A percentile compares a stretch with the other conserved stretches of the same genome.
Conservation (phyloP, 2,888 invertebrate genomes). For the Argyra leucocephala region DNA sequence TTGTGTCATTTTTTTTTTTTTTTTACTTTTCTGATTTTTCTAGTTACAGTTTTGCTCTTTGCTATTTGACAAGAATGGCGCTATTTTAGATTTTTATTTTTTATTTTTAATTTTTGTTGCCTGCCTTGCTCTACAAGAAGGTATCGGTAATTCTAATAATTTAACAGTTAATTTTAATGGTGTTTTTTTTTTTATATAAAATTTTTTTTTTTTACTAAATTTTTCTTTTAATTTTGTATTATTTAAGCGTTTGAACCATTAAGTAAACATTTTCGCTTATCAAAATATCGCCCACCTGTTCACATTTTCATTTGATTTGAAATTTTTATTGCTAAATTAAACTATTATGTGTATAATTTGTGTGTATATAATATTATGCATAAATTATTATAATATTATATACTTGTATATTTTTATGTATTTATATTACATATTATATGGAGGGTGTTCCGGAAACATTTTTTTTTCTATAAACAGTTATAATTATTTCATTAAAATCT, state of each 20-base stretch:
- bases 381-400: too few relatives aligned
- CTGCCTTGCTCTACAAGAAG: neutral
- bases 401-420: too few relatives aligned
- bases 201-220: neutral
- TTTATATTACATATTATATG: too few relatives aligned
- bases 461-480: too few relatives aligned
- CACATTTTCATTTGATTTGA: neutral
- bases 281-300: slow-evolving; percentile 1
- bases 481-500: too few relatives aligned
- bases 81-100: neutral
- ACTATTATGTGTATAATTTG: slow-evolving; percentile 4
- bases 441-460: too few relatives aligned
- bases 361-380: too few relatives aligned
- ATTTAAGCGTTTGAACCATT: neutral
- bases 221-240: neutral
- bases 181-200: neutral
- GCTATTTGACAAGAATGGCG: neutral
- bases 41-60: neutral
- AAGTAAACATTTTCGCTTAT: neutral
- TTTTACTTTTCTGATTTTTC: neutral
- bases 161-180: neutral
- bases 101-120: neutral
- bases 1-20: neutral
- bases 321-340: slow-evolving; percentile 2
- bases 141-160: neutral